These are phyloP conservation scores for Drosophila paramelanica DNA, from an alignment of 2,888 invertebrate genomes.

Conservation along the genomic window DNA sequence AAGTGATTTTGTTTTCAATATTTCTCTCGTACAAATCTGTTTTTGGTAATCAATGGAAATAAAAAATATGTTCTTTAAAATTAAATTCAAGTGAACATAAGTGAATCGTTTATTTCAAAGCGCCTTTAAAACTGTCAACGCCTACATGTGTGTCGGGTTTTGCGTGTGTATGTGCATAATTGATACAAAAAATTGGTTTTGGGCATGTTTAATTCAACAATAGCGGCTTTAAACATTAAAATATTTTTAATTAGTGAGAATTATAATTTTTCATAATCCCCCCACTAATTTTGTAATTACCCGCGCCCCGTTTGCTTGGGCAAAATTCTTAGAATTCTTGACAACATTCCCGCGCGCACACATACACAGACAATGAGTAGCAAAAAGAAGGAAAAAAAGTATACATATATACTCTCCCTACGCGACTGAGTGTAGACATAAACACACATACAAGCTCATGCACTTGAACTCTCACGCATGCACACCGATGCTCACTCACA, in stretches of 20 bases:
- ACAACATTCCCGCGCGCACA: slow-evolving; percentile 78
- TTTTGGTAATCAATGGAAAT: slow-evolving; percentile 41
- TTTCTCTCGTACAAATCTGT: slow-evolving; percentile 26
- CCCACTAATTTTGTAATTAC: slow-evolving; percentile 30
- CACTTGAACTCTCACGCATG: slow-evolving; percentile 70
- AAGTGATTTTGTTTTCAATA: slow-evolving; percentile 53
- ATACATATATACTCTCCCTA: slow-evolving; percentile 41
- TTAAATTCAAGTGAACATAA: slow-evolving; percentile 11
- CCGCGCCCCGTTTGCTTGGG: slow-evolving; percentile 52
- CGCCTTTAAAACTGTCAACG: slow-evolving; percentile 9
- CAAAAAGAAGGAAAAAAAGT: slow-evolving; percentile 30
- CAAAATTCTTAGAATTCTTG: slow-evolving; percentile 82
- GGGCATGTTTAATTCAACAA: slow-evolving; percentile 10
- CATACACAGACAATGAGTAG: slow-evolving; percentile 25
- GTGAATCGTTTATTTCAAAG: slow-evolving; percentile 6
- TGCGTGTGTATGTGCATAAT: slow-evolving; percentile 16
- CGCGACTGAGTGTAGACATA: slow-evolving; percentile 54
- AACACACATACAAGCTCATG: slow-evolving; percentile 56
- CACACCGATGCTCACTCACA: slow-evolving; percentile 42
- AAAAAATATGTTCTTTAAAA: slow-evolving; percentile 12
- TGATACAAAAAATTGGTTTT: slow-evolving; percentile 18
- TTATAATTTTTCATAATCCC: slow-evolving; percentile 42
- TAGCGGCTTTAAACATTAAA: slow-evolving; percentile 3
- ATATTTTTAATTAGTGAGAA: slow-evolving; percentile 23
- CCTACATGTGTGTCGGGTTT: slow-evolving; percentile 3